phyloP scores from a whole-genome alignment of 2,888 invertebrate genomes.

The Drosophila mimica region DNA sequence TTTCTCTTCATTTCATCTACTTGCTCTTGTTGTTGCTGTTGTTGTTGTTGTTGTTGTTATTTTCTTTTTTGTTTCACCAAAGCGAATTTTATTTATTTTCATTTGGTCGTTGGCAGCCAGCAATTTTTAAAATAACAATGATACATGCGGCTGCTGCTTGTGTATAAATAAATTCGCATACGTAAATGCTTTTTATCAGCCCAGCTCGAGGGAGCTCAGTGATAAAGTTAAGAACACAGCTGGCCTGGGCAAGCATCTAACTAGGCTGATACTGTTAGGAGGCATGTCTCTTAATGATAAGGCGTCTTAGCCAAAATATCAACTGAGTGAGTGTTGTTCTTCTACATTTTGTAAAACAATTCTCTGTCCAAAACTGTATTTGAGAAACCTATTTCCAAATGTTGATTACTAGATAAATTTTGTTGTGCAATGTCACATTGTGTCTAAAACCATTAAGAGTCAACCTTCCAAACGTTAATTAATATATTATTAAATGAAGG shows the following conservation, averaged over 20 bases:
- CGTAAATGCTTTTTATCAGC: constrained; percentile 77
- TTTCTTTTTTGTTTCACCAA: constrained; percentile 41
- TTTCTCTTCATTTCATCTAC: constrained; percentile 25
- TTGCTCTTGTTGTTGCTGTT: constrained; percentile 10
- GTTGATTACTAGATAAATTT: neutral
- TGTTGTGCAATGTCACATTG: neutral
- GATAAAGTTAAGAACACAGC: constrained; percentile 58
- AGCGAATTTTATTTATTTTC: constrained; percentile 68
- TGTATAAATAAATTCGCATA: constrained; percentile 78
- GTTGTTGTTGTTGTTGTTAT: constrained; percentile 12
- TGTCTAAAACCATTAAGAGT: neutral
- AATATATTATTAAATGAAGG: neutral
- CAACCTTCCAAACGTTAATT: neutral
- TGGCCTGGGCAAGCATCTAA: constrained; percentile 26
- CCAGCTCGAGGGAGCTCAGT: constrained; percentile 43
- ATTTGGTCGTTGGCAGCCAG: constrained; percentile 63
- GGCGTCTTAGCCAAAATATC: neutral
- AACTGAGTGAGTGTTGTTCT: neutral
- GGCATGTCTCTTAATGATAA: neutral
- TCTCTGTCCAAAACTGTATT: neutral
- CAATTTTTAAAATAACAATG: constrained; percentile 80
- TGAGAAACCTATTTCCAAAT: neutral
- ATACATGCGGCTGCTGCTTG: constrained; percentile 76
- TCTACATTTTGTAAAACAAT: neutral
- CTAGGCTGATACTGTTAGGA: neutral